phyloP scores from a whole-genome alignment of 2,888 invertebrate genomes.

The Diaphora mendica region DNA sequence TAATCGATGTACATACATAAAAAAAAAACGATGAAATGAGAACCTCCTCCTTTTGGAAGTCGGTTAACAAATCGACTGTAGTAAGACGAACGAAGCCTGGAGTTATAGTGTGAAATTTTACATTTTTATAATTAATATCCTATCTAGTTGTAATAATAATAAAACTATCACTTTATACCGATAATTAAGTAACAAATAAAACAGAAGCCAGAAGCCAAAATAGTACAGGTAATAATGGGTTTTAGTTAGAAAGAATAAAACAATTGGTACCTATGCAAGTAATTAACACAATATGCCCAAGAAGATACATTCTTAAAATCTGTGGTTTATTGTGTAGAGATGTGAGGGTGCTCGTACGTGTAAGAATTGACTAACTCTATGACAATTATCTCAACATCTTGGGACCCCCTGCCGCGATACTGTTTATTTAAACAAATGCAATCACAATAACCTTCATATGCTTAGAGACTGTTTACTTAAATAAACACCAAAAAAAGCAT shows the following conservation, averaged over 20 bases:
- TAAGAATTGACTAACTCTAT: slow-evolving; percentile 29
- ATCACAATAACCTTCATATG: slow-evolving; percentile 45
- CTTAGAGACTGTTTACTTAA: slow-evolving; percentile 34
- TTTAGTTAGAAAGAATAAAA: background rate
- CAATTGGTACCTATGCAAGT: background rate
- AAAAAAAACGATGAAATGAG: too few species aligned
- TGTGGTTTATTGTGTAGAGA: slow-evolving; percentile 5
- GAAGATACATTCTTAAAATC: background rate
- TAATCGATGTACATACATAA: too few species aligned
- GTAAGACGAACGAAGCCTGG: too few species aligned
- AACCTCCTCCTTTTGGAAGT: too few species aligned
- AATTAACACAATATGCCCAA: background rate
- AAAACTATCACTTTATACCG: background rate
- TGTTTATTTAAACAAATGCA: slow-evolving; percentile 59
- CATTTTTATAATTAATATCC: background rate
- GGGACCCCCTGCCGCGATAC: slow-evolving; percentile 62
- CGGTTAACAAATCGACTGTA: too few species aligned
- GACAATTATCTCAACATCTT: slow-evolving; percentile 31
- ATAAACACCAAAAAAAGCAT: slow-evolving; percentile 20
- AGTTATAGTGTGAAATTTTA: too few species aligned
- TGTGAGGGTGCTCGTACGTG: slow-evolving; percentile 16
- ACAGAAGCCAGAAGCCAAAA: background rate
- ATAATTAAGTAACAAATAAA: background rate
- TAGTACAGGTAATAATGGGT: background rate
- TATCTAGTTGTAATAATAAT: background rate